Evolutionary conservation across 2,113 vertebrate species (phyloP).

Genomic region (Nipponia nippon): DNA sequence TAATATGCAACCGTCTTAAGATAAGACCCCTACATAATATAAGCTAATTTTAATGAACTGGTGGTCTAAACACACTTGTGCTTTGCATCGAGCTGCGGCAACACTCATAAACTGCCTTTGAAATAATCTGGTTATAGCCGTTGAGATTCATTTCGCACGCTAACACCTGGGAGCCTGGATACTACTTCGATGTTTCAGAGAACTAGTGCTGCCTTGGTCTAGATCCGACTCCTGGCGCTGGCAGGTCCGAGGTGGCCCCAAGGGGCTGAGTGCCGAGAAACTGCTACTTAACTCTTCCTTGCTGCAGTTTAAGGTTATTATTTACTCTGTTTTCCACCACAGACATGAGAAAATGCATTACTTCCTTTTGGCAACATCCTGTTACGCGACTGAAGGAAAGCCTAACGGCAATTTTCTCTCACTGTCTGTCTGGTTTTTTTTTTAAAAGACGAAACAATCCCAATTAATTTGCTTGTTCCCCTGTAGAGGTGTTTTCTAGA

Average conservation of each 20-base stretch:
- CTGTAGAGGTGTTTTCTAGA: background rate
- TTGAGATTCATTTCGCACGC: background rate
- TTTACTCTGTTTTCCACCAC: background rate
- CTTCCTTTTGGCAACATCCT: background rate
- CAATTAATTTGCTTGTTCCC: background rate
- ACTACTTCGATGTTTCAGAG: background rate
- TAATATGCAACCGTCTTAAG: fast-evolving
- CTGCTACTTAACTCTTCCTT: background rate
- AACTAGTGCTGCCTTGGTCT: background rate
- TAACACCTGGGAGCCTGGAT: background rate
- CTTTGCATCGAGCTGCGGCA: background rate
- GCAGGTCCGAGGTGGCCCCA: background rate
- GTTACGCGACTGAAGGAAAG: background rate
- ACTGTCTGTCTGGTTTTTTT: background rate
- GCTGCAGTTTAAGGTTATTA: background rate
- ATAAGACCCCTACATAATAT: fast-evolving
- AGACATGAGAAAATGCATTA: background rate
- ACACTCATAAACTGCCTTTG: fast-evolving
- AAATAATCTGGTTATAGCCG: fast-evolving
- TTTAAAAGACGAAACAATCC: background rate
- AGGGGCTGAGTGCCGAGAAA: background rate
- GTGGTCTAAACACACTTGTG: background rate
- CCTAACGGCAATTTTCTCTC: background rate
- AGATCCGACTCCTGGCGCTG: fast-evolving
- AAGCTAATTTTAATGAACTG: background rate